Conservation (phyloP, 2,888 invertebrate species). For the Ischnura elegans region DNA sequence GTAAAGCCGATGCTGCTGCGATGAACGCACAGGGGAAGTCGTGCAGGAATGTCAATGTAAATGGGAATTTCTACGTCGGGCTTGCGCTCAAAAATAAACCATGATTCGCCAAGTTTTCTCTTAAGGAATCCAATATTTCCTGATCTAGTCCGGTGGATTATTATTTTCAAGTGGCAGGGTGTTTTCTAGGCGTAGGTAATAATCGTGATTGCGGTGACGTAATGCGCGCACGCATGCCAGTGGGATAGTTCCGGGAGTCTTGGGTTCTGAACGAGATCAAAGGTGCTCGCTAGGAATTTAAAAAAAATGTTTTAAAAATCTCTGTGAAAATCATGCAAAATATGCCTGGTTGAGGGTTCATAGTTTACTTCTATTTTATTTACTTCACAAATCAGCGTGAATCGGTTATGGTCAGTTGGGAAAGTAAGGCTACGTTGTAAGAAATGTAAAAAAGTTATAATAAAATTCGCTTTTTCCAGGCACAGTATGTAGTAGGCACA, state of each 20-base stretch:
- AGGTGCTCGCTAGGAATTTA: no score
- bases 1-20: not conserved
- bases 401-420: no score
- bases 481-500: no score
- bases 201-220: not conserved
- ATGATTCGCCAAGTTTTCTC: not conserved
- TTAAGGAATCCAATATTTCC: not conserved
- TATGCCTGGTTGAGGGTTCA: no score
- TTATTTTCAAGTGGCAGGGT: not conserved
- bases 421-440: no score
- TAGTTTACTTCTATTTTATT: no score
- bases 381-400: no score
- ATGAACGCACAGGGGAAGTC: not conserved
- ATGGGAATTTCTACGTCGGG: not conserved
- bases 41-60: constrained; percentile 29
- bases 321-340: no score
- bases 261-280: not conserved
- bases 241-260: not conserved
- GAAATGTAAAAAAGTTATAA: no score
- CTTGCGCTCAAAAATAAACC: not conserved
- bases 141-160: not conserved
- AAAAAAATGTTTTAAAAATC: no score
- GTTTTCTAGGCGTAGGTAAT: not conserved
- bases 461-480: no score
- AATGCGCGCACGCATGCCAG: not conserved